These are phyloP conservation scores for Zaprionus camerounensis DNA, from an alignment of 1,140 invertebrate genomes.

Conservation along the genomic window DNA sequence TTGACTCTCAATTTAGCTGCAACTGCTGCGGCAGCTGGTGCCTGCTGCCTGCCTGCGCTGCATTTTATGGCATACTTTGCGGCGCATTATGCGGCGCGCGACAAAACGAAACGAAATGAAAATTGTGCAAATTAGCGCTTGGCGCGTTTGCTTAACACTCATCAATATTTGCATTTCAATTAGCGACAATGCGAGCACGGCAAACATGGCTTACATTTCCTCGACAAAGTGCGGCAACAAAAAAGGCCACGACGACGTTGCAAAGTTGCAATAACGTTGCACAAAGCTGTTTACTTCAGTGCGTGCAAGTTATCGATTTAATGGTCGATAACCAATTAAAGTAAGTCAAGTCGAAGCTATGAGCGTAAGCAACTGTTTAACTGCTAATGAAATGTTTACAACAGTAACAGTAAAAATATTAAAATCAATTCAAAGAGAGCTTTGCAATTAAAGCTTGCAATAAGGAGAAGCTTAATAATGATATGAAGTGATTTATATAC, in stretches of 20 bases:
- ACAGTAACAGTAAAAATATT: too few relatives aligned
- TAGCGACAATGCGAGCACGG: conserved; percentile 61
- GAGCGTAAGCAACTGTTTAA: background rate
- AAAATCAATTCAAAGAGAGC: too few relatives aligned
- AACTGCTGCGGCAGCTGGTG: conserved; percentile 20
- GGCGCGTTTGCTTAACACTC: conserved; percentile 74
- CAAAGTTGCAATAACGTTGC: background rate
- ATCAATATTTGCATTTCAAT: conserved; percentile 82
- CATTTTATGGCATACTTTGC: conserved; percentile 72
- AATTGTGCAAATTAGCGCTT: conserved; percentile 78
- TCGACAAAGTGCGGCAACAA: conserved; percentile 13
- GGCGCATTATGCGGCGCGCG: conserved; percentile 76
- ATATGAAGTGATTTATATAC: too few relatives aligned
- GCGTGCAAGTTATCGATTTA: background rate
- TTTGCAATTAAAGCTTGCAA: too few relatives aligned
- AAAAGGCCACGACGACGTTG: background rate
- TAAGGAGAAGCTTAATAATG: too few relatives aligned
- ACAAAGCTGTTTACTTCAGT: background rate
- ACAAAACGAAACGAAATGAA: conserved; percentile 54
- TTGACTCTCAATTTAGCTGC: conserved; percentile 53
- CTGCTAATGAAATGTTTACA: background rate
- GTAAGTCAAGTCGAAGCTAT: background rate
- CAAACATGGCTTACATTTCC: conserved; percentile 68
- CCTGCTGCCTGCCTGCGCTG: conserved; percentile 18
- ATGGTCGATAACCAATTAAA: background rate